These are phyloP conservation scores for Hyperoplus lanceolatus DNA, from an alignment of 2,797 vertebrate species.

Conservation along the genomic window DNA sequence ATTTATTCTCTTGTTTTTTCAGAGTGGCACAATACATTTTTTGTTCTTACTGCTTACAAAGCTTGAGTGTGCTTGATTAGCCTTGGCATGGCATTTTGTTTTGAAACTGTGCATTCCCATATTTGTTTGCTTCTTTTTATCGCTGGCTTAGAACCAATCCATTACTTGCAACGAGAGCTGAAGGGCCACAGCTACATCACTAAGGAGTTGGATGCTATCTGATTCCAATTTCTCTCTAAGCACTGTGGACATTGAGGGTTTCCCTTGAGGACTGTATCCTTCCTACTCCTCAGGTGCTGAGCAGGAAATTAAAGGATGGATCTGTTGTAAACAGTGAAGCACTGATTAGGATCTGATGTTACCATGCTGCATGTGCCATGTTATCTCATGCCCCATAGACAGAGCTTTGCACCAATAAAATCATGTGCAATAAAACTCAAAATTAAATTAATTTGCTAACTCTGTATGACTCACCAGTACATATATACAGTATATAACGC, in stretches of 20 bases:
- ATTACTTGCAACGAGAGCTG: constrained; percentile 15
- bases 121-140: constrained; percentile 47
- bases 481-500: neutral
- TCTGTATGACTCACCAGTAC: constrained; percentile 31
- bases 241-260: constrained; percentile 24
- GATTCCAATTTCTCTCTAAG: constrained; percentile 42
- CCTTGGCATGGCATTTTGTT: constrained; percentile 32
- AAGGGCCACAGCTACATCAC: constrained; percentile 15
- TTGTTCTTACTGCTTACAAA: constrained; percentile 15
- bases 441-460: constrained; percentile 24
- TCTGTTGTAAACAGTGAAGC: constrained; percentile 43
- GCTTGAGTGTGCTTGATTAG: constrained; percentile 2
- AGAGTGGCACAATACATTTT: constrained; percentile 34
- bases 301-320: constrained; percentile 67
- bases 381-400: constrained; percentile 33
- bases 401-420: neutral
- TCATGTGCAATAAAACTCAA: constrained; percentile 20
- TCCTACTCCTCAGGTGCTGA: constrained; percentile 44
- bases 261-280: constrained; percentile 15
- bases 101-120: constrained; percentile 30
- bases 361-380: constrained; percentile 8
- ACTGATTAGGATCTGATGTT: constrained; percentile 62
- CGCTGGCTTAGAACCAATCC: constrained; percentile 36
- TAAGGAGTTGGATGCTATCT: constrained; percentile 45
- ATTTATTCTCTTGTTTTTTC: constrained; percentile 34